phyloP scores from a whole-genome alignment of 53 echinoderm and acorn worm species.

The Actinopyga echinites region DNA sequence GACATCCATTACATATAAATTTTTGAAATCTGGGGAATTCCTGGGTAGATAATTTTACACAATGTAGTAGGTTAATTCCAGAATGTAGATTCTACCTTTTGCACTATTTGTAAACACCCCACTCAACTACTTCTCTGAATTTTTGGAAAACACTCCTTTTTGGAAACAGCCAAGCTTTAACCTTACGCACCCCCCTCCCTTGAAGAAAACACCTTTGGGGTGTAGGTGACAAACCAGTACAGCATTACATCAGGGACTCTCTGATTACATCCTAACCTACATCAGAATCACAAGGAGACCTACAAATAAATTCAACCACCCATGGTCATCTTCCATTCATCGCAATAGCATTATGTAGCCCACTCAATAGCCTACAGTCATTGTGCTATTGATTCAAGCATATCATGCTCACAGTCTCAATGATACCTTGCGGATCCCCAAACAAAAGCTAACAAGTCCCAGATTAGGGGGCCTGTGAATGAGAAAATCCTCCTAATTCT shows the following conservation, averaged over 20 bases:
- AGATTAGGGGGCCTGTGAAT: slow-evolving; percentile 19
- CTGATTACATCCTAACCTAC: neutral
- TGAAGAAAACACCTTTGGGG: neutral
- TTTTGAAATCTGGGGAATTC: too few relatives aligned
- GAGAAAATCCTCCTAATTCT: slow-evolving; percentile 23
- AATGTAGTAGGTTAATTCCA: too few relatives aligned
- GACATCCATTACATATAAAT: too few relatives aligned
- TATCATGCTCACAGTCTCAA: neutral
- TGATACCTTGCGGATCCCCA: neutral
- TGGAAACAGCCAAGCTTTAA: too few relatives aligned
- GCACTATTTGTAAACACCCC: too few relatives aligned
- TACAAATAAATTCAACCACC: neutral
- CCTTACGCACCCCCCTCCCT: too few relatives aligned
- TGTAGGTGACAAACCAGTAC: neutral
- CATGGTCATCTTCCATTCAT: neutral
- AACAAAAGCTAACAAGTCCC: slow-evolving; percentile 24
- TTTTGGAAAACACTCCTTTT: too few relatives aligned
- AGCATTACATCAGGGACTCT: too few relatives aligned
- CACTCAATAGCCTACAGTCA: slow-evolving; percentile 22
- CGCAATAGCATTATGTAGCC: neutral
- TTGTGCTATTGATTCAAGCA: slow-evolving; percentile 4
- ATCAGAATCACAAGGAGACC: slow-evolving; percentile 9
- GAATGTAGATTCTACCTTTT: too few relatives aligned
- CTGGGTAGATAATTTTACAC: too few relatives aligned
- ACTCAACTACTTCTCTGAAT: too few relatives aligned